phyloP scores from a whole-genome alignment of 1,140 invertebrate species.

The Drosophila nebulosa region DNA sequence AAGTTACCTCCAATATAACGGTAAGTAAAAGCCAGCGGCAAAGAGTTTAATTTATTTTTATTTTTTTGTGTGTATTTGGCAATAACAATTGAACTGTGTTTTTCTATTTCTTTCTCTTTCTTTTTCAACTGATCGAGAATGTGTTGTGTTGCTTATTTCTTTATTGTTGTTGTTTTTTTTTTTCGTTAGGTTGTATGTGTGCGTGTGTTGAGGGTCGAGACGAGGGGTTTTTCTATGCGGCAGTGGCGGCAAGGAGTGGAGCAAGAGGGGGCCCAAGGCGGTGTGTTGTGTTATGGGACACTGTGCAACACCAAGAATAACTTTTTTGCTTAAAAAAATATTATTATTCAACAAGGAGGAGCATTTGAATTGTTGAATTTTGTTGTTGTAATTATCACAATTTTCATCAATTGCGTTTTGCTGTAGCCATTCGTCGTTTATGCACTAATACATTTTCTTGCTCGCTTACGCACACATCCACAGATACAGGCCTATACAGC shows the following conservation, averaged over 20 bases:
- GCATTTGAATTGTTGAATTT: slow-evolving; percentile 21
- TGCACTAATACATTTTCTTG: slow-evolving; percentile 44
- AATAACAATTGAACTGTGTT: slow-evolving; percentile 21
- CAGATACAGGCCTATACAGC: no score
- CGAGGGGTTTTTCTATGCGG: not conserved
- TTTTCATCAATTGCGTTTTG: slow-evolving; percentile 55
- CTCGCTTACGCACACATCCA: slow-evolving; percentile 23
- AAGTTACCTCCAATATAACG: not conserved
- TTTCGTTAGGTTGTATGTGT: not conserved
- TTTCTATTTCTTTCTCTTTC: not conserved
- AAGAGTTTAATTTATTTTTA: not conserved
- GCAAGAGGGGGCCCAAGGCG: no score
- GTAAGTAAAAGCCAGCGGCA: not conserved
- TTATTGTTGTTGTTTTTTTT: slow-evolving; percentile 2
- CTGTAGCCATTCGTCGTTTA: slow-evolving; percentile 44
- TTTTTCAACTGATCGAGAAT: slow-evolving; percentile 1
- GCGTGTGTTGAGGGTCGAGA: not conserved
- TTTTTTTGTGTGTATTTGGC: slow-evolving; percentile 9
- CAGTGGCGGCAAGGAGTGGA: not conserved
- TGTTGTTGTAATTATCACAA: slow-evolving; percentile 62
- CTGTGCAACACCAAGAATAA: slow-evolving; percentile 38
- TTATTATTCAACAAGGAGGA: slow-evolving; percentile 61
- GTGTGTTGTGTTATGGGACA: slow-evolving; percentile 13
- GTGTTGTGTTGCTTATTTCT: not conserved
- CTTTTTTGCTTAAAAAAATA: slow-evolving; percentile 36